These are phyloP conservation scores for Eurytoma californica DNA, from an alignment of 2,888 invertebrate genomes.

Conservation along the genomic window DNA sequence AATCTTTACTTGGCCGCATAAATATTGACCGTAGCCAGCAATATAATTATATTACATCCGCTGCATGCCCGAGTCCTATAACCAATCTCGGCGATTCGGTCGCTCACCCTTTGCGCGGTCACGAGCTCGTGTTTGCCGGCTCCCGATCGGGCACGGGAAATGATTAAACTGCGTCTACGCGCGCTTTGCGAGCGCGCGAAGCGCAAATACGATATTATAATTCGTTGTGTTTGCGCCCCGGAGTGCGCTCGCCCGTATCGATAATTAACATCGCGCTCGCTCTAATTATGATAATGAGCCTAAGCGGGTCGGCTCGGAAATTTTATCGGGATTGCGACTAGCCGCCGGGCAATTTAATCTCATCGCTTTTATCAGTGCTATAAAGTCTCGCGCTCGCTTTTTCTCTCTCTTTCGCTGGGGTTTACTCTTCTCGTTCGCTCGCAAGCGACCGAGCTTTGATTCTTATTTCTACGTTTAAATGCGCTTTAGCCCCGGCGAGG, in stretches of 20 bases:
- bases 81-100: background rate
- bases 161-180: conserved; percentile 29
- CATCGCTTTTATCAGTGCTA: conserved; percentile 17
- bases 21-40: too few relatives aligned
- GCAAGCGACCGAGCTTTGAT: too few relatives aligned
- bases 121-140: background rate
- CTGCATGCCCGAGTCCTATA: too few relatives aligned
- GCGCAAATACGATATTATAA: background rate
- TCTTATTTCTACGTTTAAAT: too few relatives aligned
- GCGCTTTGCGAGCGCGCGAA: background rate
- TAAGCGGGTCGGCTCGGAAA: conserved; percentile 1
- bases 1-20: too few relatives aligned
- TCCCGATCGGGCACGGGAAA: conserved; percentile 20
- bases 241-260: conserved; percentile 8
- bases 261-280: conserved; percentile 18
- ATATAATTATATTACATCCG: too few relatives aligned
- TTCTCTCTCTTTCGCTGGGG: background rate
- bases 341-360: conserved; percentile 20
- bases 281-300: conserved; percentile 32
- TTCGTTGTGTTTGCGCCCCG: conserved; percentile 9
- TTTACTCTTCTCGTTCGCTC: background rate
- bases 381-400: conserved; percentile 3
- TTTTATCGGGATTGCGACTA: conserved; percentile 8
- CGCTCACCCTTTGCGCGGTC: background rate
- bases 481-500: too few relatives aligned